Base-by-base conservation (phyloP, 2,113 vertebrate genomes). In the Phasianus colchicus region DNA sequence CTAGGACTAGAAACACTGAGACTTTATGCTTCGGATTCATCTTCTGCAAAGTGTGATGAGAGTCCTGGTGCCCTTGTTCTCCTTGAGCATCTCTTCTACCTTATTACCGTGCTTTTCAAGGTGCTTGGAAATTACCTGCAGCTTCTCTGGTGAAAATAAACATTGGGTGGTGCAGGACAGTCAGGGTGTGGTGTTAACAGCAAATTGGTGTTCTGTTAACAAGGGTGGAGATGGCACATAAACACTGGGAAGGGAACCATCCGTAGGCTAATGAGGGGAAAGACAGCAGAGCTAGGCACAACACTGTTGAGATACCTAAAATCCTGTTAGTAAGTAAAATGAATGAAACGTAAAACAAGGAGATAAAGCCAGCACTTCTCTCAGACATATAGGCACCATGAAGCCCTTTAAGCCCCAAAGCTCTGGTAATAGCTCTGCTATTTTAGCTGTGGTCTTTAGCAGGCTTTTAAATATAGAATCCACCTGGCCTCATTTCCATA, bases 401-500 rank as follows among this genome's bases (percentile, higher is more conserved):
- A 52, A 89, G 58, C 80, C 30, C 55, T 79, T 86, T 64, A 66
- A 91, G 36, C 34, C 48, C 22, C 4, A 36, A 2, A 30, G 38
- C 30, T 85, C 45, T 57, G 42, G 17, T 86, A 45, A n/a, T 24
- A 13, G 57, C 50, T 60, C 85, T 60, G 69, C 79, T 92, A n/a
- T 96, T 92, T 75, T 55, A 90, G 55, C 70, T 4, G 5, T 3
- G 21, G 32, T 86, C 69, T 92, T 95, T 75, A 93, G 64, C n/a
- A 86, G 27, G 52, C 73, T 86, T 92, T 90, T 92, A 94, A 96
- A 95, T 86, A 93, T 86, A 90, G 92, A 90, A 91, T 91, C 87
- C 91, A 90, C 89, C 96, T 95, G 95, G 93, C 96, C 93, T 94
- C 70, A 45, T 95, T 93, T 95, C 88, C 55, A 36, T 84, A 47